Evolutionary conservation across 1,140 invertebrate species (phyloP), one percentile per base, ranked within the genome.

Genomic region (Drosophila takahashii): DNA sequence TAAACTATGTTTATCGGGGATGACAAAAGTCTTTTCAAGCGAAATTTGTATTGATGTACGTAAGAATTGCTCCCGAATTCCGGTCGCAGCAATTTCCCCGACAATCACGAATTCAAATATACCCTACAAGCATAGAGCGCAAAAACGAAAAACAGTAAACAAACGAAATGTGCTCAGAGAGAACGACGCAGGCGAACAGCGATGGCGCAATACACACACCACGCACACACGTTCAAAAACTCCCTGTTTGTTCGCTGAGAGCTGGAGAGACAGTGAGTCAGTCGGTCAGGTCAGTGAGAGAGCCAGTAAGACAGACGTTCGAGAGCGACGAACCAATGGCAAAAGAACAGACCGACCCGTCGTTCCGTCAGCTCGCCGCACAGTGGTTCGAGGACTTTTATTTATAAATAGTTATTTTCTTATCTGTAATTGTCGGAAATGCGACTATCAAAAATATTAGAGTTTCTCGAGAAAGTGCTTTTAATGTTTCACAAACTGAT

Each of bases 101-200:
- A 10, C 39, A n/a, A 6, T 59, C 10, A 16, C 4, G 16, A 29
- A 48, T 48, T 41, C 18, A 16, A 61, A 39, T 6, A 48, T 41
- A 41, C 15, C 44, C 42, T 39, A 22, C 8, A 2, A 48, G 51
- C 32, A 59, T 34, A 37, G 52, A n/a, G 57, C 27, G 34, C 27
- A 34, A 51, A 64, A 50, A 62, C 36, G 27, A 62, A 62, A 66
- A 67, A 67, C 45, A 51, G 64, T 64, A 65, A 67, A 65, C 64
- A 67, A 67, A 67, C 36, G n/a, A 41, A 67, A 51, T 67, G 18
- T 62, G 56, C 27, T 26, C 42, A 26, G 22, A 58, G 27, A 47
- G 29, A 11, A 10, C 34, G 16, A 22, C 10, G 7, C 29, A 51
- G 29, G n/a, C 26, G 8, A n/a, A 34, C 34, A 50, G 51, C 59